Percentiles rank a stretch among this genome's conserved stretches.
phyloP scores from a whole-genome alignment of 2,888 invertebrate genomes.

The Epistrophe eligans region DNA sequence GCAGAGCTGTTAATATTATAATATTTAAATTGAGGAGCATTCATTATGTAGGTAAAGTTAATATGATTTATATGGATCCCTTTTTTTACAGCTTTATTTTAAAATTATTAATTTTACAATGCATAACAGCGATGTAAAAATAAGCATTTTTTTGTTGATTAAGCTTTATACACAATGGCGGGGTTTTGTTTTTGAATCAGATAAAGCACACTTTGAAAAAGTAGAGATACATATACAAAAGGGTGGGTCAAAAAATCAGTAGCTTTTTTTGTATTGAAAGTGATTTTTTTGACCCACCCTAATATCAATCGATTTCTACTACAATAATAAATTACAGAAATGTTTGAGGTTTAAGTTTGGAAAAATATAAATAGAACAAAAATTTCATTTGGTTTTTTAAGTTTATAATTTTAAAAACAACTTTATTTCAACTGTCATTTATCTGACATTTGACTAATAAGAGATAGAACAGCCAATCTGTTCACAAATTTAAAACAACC shows the following conservation, averaged over 20 bases:
- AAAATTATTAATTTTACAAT: constrained; percentile 31
- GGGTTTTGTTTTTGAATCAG: not conserved
- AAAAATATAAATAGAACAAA: too few species aligned
- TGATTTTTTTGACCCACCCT: not conserved
- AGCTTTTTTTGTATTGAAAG: not conserved
- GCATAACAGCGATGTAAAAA: constrained; percentile 50
- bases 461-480: too few species aligned
- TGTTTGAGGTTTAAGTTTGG: too few species aligned
- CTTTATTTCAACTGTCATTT: too few species aligned
- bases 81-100: constrained; percentile 12
- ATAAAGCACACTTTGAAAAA: constrained; percentile 26
- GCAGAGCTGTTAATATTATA: constrained; percentile 13
- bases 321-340: too few species aligned
- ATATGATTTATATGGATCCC: constrained; percentile 6
- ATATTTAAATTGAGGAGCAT: constrained; percentile 13
- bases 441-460: too few species aligned
- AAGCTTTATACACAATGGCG: constrained; percentile 54
- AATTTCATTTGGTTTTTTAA: too few species aligned
- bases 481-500: too few species aligned
- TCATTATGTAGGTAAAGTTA: not conserved
- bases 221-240: not conserved
- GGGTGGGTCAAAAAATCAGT: not conserved
- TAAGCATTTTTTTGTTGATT: constrained; percentile 55
- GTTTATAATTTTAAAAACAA: too few species aligned
- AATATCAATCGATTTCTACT: not conserved